Evolutionary conservation across 2,113 vertebrate genomes (phyloP).

Genomic region (Equus quagga): DNA sequence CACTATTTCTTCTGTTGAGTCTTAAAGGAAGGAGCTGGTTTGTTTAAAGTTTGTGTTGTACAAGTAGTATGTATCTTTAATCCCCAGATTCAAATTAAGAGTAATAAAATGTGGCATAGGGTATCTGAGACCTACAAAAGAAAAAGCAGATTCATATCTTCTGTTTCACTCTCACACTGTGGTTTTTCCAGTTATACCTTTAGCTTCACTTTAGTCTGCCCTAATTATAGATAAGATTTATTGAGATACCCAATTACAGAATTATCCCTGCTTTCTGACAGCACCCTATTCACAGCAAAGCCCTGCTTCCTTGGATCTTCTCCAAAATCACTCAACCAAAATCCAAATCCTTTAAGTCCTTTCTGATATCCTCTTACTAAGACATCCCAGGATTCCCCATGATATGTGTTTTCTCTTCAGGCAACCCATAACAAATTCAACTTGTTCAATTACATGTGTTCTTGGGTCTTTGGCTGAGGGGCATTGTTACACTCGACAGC

Average conservation of each 20-base stretch:
- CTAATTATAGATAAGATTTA: neutral
- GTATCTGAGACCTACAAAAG: neutral
- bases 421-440: neutral
- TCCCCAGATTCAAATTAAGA: neutral
- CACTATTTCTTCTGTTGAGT: neutral
- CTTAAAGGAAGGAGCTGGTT: neutral
- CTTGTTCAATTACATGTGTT: neutral
- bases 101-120: neutral
- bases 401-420: neutral
- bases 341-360: conserved; percentile 9
- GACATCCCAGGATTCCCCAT: neutral
- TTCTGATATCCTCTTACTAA: neutral
- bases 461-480: neutral
- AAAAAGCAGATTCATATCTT: neutral
- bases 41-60: neutral
- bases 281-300: neutral
- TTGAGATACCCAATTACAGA: neutral
- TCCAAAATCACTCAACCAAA: neutral
- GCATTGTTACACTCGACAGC: neutral
- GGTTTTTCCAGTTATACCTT: neutral
- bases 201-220: neutral
- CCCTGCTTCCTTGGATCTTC: neutral
- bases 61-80: neutral
- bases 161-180: neutral
- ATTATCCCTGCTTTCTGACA: conserved; percentile 4